These are phyloP conservation scores for Morpho deidamia DNA, from an alignment of 2,888 invertebrate genomes.

Conservation along the genomic window DNA sequence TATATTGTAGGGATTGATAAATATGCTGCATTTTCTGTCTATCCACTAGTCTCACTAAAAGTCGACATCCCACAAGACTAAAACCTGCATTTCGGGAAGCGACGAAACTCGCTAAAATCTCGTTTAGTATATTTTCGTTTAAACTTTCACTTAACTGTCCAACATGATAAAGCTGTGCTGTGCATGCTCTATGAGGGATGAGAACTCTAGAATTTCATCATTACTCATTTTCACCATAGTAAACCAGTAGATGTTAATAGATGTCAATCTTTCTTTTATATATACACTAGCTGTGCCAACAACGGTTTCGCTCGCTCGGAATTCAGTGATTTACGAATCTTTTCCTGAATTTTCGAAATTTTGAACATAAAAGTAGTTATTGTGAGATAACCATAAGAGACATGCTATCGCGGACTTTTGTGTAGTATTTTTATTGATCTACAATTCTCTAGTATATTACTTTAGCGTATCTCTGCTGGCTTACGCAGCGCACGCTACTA, in stretches of 20 bases:
- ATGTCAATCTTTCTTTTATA: no score
- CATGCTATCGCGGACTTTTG: no score
- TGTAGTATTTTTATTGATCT: no score
- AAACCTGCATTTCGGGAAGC: slow-evolving; percentile 59
- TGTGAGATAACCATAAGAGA: no score
- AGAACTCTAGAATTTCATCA: slow-evolving; percentile 71
- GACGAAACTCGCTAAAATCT: slow-evolving; percentile 63
- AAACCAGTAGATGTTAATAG: slow-evolving; percentile 71
- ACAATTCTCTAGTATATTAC: no score
- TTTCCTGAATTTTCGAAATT: no score
- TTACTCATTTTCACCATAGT: slow-evolving; percentile 52
- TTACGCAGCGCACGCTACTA: no score
- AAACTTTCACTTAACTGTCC: slow-evolving; percentile 57
- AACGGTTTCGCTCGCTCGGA: no score
- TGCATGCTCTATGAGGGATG: slow-evolving; percentile 73
- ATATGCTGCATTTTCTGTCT: slow-evolving; percentile 64
- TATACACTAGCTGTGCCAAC: no score
- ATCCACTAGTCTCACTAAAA: slow-evolving; percentile 77
- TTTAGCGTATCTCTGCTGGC: no score
- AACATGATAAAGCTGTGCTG: slow-evolving; percentile 62
- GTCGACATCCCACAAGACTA: slow-evolving; percentile 74
- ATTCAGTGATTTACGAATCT: no score
- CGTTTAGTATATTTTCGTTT: slow-evolving; percentile 62
- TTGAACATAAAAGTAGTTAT: no score
- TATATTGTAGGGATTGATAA: slow-evolving; percentile 73